phyloP scores from a whole-genome alignment of 2,797 vertebrate genomes.

The Lophius americanus region DNA sequence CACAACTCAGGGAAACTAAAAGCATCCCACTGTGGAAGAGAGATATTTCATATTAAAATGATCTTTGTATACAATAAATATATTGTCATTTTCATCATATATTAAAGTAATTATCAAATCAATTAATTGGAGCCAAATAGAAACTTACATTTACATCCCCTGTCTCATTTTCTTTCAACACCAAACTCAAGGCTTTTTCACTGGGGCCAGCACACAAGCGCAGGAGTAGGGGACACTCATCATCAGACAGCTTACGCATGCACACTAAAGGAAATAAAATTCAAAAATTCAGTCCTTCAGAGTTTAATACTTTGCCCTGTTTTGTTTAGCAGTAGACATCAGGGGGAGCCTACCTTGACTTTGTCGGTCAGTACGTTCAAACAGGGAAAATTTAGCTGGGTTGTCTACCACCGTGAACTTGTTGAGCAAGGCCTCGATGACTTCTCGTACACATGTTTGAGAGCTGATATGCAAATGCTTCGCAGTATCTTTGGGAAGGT shows the following conservation, averaged over 20 bases:
- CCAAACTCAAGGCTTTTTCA: constrained; percentile 88
- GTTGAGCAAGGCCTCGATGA: constrained; percentile 93
- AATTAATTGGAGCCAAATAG: neutral
- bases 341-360: constrained; percentile 84
- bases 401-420: constrained; percentile 96
- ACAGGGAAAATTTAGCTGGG: constrained; percentile 94
- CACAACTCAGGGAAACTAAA: constrained; percentile 94
- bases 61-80: neutral
- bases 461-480: constrained; percentile 96
- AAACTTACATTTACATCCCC: constrained; percentile 94
- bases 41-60: neutral
- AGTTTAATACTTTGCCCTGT: neutral
- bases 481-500: constrained; percentile 93
- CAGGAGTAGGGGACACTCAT: constrained; percentile 88
- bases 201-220: constrained; percentile 91
- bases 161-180: constrained; percentile 95
- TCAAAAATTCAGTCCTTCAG: neutral
- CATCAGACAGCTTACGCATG: constrained; percentile 87
- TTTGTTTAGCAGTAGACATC: neutral
- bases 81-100: neutral
- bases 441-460: constrained; percentile 87
- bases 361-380: constrained; percentile 89
- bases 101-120: neutral
- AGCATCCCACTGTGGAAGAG: constrained; percentile 90
- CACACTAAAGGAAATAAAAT: constrained; percentile 77